These are phyloP conservation scores for Amblyjoppa fuscipennis DNA, from an alignment of 2,888 invertebrate species.

Conservation along the genomic window DNA sequence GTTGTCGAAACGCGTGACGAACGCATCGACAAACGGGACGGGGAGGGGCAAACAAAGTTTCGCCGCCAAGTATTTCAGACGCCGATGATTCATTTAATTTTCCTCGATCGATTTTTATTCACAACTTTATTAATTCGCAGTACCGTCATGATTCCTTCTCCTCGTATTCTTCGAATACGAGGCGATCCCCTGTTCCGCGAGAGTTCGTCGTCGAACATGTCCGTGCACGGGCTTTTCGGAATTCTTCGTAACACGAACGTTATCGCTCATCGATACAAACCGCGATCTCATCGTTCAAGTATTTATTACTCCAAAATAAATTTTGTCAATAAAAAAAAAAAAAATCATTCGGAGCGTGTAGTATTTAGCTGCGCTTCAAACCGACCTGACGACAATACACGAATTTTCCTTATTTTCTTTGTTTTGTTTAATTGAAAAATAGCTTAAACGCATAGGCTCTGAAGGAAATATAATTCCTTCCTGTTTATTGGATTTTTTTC, in stretches of 20 bases:
- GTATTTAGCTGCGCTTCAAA: background rate
- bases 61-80: no score
- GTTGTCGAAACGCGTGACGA: no score
- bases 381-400: background rate
- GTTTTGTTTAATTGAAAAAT: conserved; percentile 40
- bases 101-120: conserved; percentile 52
- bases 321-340: conserved; percentile 22
- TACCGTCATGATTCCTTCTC: conserved; percentile 14
- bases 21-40: no score
- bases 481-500: conserved; percentile 27
- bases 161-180: conserved; percentile 24
- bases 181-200: background rate
- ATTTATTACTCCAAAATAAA: conserved; percentile 5
- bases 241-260: conserved; percentile 71
- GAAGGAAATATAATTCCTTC: conserved; percentile 39
- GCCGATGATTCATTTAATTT: conserved; percentile 36
- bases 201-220: background rate
- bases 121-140: conserved; percentile 37
- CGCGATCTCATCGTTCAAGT: conserved; percentile 4
- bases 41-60: no score
- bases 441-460: conserved; percentile 49
- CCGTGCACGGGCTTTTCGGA: background rate
- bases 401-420: background rate
- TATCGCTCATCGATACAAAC: conserved; percentile 11
- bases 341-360: background rate